Evolutionary conservation across 2,888 invertebrate genomes (phyloP).

Genomic region (Chorisops tibialis): DNA sequence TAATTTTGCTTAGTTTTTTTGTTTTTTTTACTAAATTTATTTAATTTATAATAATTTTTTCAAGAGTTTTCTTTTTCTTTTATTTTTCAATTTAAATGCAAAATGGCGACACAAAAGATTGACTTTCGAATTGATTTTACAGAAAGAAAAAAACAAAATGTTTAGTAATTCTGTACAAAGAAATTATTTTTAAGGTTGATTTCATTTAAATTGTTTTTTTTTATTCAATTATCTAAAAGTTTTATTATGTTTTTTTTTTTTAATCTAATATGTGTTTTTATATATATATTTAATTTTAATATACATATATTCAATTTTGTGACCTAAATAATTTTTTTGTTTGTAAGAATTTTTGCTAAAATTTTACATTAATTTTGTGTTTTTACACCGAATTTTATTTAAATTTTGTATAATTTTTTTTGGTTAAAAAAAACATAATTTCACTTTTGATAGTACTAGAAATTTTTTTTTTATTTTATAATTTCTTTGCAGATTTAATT

Average conservation of each 20-base stretch:
- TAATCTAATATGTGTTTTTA: too few species aligned
- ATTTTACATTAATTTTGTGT: too few species aligned
- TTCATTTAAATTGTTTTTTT: conserved; percentile 17
- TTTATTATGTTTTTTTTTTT: conserved; percentile 35
- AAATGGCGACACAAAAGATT: neutral
- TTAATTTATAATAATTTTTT: too few species aligned
- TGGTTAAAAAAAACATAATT: neutral
- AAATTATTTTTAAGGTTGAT: conserved; percentile 44
- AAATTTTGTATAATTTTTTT: neutral
- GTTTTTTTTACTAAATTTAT: conserved; percentile 20
- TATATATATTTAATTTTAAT: too few species aligned
- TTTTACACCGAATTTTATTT: neutral
- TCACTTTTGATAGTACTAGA: neutral
- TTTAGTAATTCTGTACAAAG: conserved; percentile 46
- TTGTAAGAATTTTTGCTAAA: too few species aligned
- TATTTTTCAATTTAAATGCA: conserved; percentile 6
- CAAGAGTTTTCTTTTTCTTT: conserved; percentile 10
- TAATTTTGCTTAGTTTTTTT: conserved; percentile 26
- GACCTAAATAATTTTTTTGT: too few species aligned
- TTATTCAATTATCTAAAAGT: conserved; percentile 33
- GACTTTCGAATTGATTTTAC: neutral
- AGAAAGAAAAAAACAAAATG: neutral
- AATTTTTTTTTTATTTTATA: conserved; percentile 22
- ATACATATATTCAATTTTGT: too few species aligned
- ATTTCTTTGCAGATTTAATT: conserved; percentile 32